A percentile compares a stretch with the other conserved stretches of the same genome.
Conservation (phyloP, 2,888 invertebrate species). For the Drosophila emarginata region DNA sequence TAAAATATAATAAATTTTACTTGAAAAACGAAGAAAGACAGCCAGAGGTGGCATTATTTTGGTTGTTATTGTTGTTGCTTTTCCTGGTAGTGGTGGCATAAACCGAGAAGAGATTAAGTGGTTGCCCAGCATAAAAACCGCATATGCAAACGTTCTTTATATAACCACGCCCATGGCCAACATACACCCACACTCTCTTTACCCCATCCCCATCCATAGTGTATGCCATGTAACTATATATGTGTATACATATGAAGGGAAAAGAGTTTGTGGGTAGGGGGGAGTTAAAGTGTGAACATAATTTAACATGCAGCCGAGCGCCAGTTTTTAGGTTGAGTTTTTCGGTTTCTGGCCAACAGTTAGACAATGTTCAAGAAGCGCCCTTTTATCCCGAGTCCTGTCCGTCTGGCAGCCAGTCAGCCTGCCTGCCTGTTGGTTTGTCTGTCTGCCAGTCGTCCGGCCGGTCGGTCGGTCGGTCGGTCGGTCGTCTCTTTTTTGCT, state of each 20-base stretch:
- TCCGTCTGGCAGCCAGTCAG: neutral
- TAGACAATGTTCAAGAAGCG: constrained; percentile 45
- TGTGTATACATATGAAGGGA: neutral
- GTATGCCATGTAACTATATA: neutral
- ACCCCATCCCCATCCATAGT: neutral
- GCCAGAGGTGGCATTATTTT: constrained; percentile 18
- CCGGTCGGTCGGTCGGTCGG: neutral
- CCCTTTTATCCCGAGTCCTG: constrained; percentile 20
- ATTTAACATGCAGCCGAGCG: constrained; percentile 70
- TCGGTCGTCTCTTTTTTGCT: neutral
- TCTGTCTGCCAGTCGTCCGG: constrained; percentile 12
- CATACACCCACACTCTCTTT: constrained; percentile 27
- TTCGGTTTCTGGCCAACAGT: constrained; percentile 37
- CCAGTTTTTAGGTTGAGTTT: constrained; percentile 43
- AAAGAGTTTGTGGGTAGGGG: too few relatives aligned
- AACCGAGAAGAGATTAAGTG: constrained; percentile 74
- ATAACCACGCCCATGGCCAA: constrained; percentile 16
- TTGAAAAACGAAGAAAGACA: constrained; percentile 62
- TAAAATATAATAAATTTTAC: constrained; percentile 82
- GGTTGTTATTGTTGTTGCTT: neutral
- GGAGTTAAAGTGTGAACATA: constrained; percentile 73
- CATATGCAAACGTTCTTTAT: constrained; percentile 56
- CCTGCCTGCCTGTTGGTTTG: constrained; percentile 6
- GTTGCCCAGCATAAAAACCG: constrained; percentile 73
- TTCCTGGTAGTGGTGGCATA: constrained; percentile 36